Evolutionary conservation across 2,113 vertebrate species (phyloP).

Genomic region (Brevimyrus niger): DNA sequence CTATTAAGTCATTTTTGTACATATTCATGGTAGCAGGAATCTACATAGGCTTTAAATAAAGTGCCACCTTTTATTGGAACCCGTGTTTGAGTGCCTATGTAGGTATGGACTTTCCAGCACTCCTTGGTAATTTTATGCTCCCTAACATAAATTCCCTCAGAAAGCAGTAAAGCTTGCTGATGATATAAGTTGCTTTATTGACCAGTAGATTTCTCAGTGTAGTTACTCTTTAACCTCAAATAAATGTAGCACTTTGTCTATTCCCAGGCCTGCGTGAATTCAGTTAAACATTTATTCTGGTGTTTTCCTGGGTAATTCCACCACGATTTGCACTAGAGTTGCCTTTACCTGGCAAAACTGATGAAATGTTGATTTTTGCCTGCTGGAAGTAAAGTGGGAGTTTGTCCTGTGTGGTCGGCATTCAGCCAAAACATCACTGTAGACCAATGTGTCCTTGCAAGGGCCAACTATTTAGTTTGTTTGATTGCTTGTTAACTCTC

Average conservation of each 20-base stretch:
- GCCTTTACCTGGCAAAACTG: not conserved
- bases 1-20: constrained; percentile 81
- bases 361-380: not conserved
- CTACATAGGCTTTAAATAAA: constrained; percentile 49
- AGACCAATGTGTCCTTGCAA: not conserved
- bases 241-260: not conserved
- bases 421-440: not conserved
- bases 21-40: constrained; percentile 92
- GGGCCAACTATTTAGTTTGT: not conserved
- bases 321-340: not conserved
- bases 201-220: not conserved
- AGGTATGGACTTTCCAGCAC: not conserved
- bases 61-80: not conserved
- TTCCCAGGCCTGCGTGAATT: not conserved
- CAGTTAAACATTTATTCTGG: not conserved
- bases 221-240: not conserved
- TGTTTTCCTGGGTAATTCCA: not conserved
- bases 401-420: not conserved
- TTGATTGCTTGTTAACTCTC: not conserved
- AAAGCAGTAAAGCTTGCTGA: not conserved
- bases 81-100: not conserved
- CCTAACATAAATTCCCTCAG: not conserved
- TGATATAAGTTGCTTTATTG: constrained; percentile 1
- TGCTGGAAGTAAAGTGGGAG: not conserved
- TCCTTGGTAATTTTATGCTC: not conserved